Evolutionary conservation across 2,113 vertebrate species (phyloP).

Genomic region (Psophia crepitans): DNA sequence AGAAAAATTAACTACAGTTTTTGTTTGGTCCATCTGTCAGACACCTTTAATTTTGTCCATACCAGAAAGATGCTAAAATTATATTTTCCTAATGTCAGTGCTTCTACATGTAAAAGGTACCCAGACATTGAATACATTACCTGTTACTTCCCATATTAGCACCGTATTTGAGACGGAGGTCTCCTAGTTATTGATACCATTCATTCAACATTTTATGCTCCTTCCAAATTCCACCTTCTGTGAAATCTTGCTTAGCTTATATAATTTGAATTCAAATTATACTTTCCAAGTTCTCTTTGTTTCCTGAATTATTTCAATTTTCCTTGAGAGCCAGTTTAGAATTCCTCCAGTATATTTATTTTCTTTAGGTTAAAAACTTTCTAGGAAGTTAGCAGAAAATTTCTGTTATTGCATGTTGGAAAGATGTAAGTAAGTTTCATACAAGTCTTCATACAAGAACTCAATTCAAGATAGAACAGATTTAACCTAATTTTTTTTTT

Average conservation of each 20-base stretch:
- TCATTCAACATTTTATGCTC: neutral
- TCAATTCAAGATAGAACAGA: neutral
- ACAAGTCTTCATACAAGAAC: neutral
- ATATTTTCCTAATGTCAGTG: neutral
- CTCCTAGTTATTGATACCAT: neutral
- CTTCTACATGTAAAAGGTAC: neutral
- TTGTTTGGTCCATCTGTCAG: neutral
- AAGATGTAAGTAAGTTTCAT: neutral
- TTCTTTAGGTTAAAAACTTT: neutral
- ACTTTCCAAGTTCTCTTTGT: neutral
- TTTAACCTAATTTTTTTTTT: neutral
- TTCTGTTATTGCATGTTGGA: neutral
- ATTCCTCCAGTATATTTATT: neutral
- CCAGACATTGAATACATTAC: neutral
- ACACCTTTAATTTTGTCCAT: neutral
- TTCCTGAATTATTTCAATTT: neutral
- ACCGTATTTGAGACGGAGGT: neutral
- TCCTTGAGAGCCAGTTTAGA: neutral
- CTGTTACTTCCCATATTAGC: neutral
- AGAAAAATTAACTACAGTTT: neutral
- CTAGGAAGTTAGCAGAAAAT: neutral
- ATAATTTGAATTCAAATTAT: neutral
- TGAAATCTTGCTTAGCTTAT: neutral
- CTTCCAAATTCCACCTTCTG: neutral
- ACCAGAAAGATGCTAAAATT: neutral